Evolutionary conservation across 2,888 invertebrate genomes (phyloP), one percentile per base, ranked within the genome.

Genomic region (Molorchus minor): DNA sequence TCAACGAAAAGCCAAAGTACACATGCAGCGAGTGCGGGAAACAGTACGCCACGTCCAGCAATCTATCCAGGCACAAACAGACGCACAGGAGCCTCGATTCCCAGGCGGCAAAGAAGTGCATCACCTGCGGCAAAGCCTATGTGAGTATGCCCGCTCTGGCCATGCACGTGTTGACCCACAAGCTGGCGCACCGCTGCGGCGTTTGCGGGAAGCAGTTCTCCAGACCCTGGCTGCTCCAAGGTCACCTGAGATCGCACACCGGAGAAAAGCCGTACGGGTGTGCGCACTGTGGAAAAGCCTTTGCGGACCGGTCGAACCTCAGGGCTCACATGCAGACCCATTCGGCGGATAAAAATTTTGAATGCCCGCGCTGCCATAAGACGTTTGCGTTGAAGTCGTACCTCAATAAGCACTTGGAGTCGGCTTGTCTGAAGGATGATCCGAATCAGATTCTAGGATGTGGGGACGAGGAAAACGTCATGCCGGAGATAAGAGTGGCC

Each of bases 91-190:
- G 94, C 75, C 85, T 97, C 44, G 97, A 98, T 83, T 95, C 95
- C 19, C 91, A 93, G 74, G 88, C 93, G 61, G 97, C 97, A 45
- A 96, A 96, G 81, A 93, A 94, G 75, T 98, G 97, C 80, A 91
- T 92, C 70, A 94, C 94, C 68, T 98, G 97, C 81, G 93, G 94
- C 67, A 96, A 97, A 81, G 94, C 95, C 1, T 98, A 98, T 82
- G 97, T 98, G 44, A 94, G 94, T 67, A 98, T 98, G 96, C 97
- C 97, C 0, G 97, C 97, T 0, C 85, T 97, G 56, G 94, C 96
- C 38, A 96, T 94, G 91, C 94, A 93, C 79, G 89, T 94, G 64
- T 85, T 92, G 36, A 96, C 95, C 43, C 97, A 98, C 83, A 94
- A 94, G 77, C 85, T 96, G 74, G 89, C 90, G 19, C 96, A 97